These are phyloP conservation scores for Lasioglossum marginatum DNA, from an alignment of 2,888 invertebrate species.

Conservation along the genomic window DNA sequence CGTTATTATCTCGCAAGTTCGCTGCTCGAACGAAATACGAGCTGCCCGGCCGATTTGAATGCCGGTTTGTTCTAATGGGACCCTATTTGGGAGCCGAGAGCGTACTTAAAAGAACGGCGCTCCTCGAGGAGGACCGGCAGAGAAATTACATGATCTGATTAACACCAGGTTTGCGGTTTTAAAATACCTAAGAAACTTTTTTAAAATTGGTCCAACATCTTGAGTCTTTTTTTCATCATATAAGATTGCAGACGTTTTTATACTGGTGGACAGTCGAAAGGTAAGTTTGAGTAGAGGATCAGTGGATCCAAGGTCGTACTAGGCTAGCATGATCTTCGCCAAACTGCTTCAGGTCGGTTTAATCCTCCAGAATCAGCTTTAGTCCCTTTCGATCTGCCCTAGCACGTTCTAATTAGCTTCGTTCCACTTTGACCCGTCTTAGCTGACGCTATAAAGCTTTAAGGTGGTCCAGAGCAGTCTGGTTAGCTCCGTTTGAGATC, in stretches of 20 bases:
- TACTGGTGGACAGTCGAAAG: not conserved
- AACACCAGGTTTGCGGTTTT: not conserved
- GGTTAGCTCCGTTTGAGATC: not conserved
- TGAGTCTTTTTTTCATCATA: not conserved
- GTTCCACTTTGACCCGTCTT: not conserved
- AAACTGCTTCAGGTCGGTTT: not conserved
- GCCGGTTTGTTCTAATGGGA: not conserved
- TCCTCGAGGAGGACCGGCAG: not conserved
- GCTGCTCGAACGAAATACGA: constrained; percentile 8
- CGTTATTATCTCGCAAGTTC: constrained; percentile 46
- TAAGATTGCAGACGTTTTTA: not conserved
- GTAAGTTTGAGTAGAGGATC: not conserved
- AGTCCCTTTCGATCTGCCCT: not conserved
- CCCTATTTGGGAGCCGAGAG: not conserved
- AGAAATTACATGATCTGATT: not conserved
- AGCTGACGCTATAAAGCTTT: not conserved
- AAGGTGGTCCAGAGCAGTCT: not conserved
- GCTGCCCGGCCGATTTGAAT: not conserved
- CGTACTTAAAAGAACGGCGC: not conserved
- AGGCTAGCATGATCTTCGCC: not conserved
- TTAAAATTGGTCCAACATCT: not conserved
- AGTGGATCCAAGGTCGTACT: not conserved
- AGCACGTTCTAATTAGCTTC: not conserved
- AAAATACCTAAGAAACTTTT: not conserved
- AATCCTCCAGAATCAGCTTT: not conserved